Evolutionary conservation across 2,113 vertebrate species (phyloP).

Genomic region (Pelmatolapia mariae): DNA sequence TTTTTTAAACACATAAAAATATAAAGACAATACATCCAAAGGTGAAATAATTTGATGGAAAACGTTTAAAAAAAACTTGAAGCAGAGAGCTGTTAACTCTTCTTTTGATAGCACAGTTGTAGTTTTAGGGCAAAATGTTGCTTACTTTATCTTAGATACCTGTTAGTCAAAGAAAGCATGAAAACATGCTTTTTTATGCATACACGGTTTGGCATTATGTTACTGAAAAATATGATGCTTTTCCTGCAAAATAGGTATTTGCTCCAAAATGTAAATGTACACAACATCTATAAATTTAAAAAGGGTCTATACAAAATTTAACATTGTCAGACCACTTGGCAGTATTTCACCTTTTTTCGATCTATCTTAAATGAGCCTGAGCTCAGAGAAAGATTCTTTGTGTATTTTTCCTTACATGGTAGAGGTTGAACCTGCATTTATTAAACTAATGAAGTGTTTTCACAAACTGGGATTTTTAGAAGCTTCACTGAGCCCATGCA

Average conservation of each 20-base stretch:
- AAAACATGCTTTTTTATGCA: background rate
- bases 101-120: background rate
- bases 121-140: background rate
- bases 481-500: background rate
- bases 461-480: background rate
- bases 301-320: background rate
- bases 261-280: background rate
- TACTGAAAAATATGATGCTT: background rate
- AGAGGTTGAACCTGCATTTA: background rate
- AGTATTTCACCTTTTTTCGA: background rate
- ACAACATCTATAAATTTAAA: background rate
- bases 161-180: background rate
- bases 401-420: background rate
- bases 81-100: background rate
- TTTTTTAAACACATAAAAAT: background rate
- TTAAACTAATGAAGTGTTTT: background rate
- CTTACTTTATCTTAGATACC: background rate
- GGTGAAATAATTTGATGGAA: background rate
- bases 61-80: background rate
- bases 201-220: background rate
- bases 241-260: background rate
- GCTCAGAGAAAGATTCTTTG: background rate
- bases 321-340: background rate
- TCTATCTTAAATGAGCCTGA: background rate
- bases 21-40: background rate